Conservation (phyloP, 2,797 vertebrate species). For the Sebastes cheni region DNA sequence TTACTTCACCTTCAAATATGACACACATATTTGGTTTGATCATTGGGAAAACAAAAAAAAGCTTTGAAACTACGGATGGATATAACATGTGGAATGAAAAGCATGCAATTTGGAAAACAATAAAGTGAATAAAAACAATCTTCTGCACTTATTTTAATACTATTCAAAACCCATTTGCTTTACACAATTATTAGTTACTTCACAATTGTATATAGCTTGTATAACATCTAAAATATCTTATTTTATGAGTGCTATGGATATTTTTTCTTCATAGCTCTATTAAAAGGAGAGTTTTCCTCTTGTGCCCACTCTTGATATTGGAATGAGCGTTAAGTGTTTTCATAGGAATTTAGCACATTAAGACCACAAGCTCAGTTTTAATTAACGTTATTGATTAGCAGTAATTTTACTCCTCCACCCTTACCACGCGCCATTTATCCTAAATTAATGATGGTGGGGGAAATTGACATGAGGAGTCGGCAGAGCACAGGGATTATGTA, state of each 20-base stretch:
- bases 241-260: neutral
- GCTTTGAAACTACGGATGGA: neutral
- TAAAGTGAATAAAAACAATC: neutral
- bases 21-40: slow-evolving; percentile 9
- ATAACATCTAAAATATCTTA: neutral
- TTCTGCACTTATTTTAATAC: neutral
- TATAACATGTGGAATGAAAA: neutral
- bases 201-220: neutral
- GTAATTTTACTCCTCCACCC: slow-evolving; percentile 51
- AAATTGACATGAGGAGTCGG: slow-evolving; percentile 66
- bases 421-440: slow-evolving; percentile 70
- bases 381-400: slow-evolving; percentile 80
- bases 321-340: slow-evolving; percentile 63
- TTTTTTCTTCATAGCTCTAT: neutral
- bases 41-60: neutral
- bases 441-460: slow-evolving; percentile 70
- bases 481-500: slow-evolving; percentile 44
- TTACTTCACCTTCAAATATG: slow-evolving; percentile 13
- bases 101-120: neutral
- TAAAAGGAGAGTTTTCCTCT: neutral
- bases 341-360: slow-evolving; percentile 74
- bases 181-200: neutral
- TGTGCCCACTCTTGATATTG: slow-evolving; percentile 34
- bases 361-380: slow-evolving; percentile 75
- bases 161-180: neutral